These are phyloP conservation scores for Hyperoplus lanceolatus DNA, from an alignment of 2,797 vertebrate genomes.

Conservation along the genomic window DNA sequence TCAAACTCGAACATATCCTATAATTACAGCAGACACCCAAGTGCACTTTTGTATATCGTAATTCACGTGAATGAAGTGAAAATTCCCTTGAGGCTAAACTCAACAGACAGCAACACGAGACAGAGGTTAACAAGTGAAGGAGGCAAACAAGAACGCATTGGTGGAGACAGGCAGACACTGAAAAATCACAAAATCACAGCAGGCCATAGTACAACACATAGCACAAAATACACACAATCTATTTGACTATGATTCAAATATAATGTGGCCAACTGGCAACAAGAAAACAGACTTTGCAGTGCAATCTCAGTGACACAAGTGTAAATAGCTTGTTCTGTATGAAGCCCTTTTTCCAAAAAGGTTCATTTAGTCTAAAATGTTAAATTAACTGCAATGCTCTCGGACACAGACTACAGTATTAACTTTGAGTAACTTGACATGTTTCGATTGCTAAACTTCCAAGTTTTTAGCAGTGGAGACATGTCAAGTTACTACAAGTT, in stretches of 20 bases:
- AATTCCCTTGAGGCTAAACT: constrained; percentile 40
- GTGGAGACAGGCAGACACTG: constrained; percentile 38
- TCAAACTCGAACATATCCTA: constrained; percentile 49
- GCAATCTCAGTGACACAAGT: constrained; percentile 25
- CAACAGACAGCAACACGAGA: constrained; percentile 60
- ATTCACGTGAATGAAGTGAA: constrained; percentile 59
- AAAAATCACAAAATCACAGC: constrained; percentile 42
- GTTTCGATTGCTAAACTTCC: too few species aligned
- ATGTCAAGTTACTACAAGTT: too few species aligned
- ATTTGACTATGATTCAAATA: constrained; percentile 41
- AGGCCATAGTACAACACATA: constrained; percentile 46
- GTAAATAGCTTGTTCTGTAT: neutral
- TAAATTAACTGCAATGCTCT: too few species aligned
- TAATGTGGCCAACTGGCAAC: constrained; percentile 37
- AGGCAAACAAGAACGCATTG: constrained; percentile 37
- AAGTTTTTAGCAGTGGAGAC: too few species aligned
- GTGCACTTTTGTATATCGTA: constrained; percentile 41
- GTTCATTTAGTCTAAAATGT: too few species aligned
- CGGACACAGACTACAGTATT: too few species aligned
- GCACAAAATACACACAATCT: constrained; percentile 23
- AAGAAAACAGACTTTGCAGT: constrained; percentile 23
- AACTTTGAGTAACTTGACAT: too few species aligned
- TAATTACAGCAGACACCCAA: constrained; percentile 64
- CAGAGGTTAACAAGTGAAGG: constrained; percentile 64
- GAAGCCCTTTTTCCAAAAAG: neutral